A percentile compares a stretch with the other conserved stretches of the same genome.
phyloP scores from a whole-genome alignment of 92 coral and sea anemone genomes.

The Desmophyllum pertusum region DNA sequence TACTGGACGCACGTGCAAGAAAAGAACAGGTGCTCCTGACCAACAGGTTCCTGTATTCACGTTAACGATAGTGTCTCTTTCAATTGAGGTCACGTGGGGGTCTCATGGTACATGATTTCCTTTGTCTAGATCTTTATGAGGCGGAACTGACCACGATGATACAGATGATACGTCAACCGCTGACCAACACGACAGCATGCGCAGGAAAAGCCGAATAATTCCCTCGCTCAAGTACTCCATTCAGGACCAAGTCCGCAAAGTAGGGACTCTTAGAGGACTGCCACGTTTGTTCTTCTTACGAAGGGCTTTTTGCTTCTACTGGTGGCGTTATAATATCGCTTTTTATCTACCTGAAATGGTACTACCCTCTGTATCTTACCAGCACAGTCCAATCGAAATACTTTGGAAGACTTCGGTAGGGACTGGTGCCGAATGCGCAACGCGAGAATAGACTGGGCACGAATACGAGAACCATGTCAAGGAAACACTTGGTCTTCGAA shows the following conservation, averaged over 20 bases:
- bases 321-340: conserved; percentile 72
- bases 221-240: conserved; percentile 14
- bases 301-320: conserved; percentile 75
- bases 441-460: conserved; percentile 76
- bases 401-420: conserved; percentile 70
- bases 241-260: conserved; percentile 18
- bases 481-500: conserved; percentile 59
- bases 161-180: background rate
- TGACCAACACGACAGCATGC: conserved; percentile 35
- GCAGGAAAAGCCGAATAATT: conserved; percentile 20
- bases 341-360: conserved; percentile 70
- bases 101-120: background rate
- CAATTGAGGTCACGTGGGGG: background rate
- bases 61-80: background rate
- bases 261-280: conserved; percentile 71
- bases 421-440: conserved; percentile 87
- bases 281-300: conserved; percentile 80
- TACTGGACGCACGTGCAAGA: conserved; percentile 11
- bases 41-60: conserved; percentile 3
- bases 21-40: conserved; percentile 7
- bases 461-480: conserved; percentile 64
- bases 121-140: conserved; percentile 32
- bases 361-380: conserved; percentile 76
- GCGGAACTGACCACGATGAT: background rate
- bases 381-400: conserved; percentile 76